Percentiles rank a stretch among this genome's conserved stretches.
phyloP scores from a whole-genome alignment of 2,888 invertebrate species.

The Girardia tigrina region DNA sequence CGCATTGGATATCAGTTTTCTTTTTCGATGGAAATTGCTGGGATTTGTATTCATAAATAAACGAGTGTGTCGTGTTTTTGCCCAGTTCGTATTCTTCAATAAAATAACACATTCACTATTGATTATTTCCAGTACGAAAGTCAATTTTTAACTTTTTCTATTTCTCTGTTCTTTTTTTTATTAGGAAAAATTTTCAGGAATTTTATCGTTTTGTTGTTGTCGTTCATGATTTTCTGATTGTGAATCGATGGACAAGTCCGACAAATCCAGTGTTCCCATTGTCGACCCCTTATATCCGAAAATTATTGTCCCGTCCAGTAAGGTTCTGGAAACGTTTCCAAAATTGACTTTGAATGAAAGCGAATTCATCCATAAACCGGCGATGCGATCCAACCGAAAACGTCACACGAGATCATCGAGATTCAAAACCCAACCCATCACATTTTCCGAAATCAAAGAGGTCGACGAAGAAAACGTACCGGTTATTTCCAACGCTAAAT shows the following conservation, averaged over 20 bases:
- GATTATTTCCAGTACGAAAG: neutral
- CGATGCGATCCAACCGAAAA: neutral
- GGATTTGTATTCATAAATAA: neutral
- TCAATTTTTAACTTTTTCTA: neutral
- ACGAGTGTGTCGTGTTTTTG: neutral
- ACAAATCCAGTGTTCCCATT: neutral
- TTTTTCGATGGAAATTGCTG: neutral
- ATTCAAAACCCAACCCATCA: conserved; percentile 61
- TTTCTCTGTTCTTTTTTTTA: no score
- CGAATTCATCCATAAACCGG: neutral
- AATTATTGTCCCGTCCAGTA: neutral
- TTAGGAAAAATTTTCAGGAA: neutral
- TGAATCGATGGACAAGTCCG: neutral
- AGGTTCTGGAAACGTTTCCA: conserved; percentile 25
- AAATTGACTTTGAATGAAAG: conserved; percentile 25
- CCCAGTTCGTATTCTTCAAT: neutral
- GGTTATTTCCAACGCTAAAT: neutral
- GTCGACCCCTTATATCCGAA: neutral
- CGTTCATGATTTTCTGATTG: neutral
- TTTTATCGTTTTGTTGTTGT: neutral
- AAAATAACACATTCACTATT: neutral
- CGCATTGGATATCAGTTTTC: neutral
- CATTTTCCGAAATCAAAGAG: conserved; percentile 65
- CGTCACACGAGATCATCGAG: conserved; percentile 52
- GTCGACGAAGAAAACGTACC: conserved; percentile 57